These are phyloP conservation scores for Trachemys scripta DNA, from an alignment of 2,113 vertebrate genomes.

Conservation along the genomic window DNA sequence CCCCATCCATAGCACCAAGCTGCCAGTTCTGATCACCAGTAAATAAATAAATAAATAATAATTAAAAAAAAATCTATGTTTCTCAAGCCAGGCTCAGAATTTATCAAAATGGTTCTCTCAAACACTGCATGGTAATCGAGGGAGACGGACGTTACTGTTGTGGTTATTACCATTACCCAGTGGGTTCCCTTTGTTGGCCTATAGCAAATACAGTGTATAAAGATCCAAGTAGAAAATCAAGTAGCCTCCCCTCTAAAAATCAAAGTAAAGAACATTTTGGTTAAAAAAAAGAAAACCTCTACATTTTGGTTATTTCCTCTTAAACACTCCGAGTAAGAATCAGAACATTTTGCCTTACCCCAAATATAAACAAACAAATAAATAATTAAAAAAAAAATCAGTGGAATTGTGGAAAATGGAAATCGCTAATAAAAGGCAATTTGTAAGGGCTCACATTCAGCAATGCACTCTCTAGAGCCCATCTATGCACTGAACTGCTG, in stretches of 20 bases:
- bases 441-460: background rate
- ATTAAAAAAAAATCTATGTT: background rate
- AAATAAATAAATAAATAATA: accelerated
- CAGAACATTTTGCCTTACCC: background rate
- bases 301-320: background rate
- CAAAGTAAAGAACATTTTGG: accelerated
- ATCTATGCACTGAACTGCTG: background rate
- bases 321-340: background rate
- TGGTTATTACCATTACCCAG: background rate
- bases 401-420: background rate
- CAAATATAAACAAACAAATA: background rate
- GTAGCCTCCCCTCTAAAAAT: background rate
- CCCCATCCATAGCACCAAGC: accelerated
- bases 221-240: background rate
- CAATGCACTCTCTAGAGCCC: accelerated
- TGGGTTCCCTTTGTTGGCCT: accelerated
- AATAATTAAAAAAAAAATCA: background rate
- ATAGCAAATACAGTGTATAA: accelerated
- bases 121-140: accelerated
- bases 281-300: background rate
- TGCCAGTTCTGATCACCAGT: accelerated
- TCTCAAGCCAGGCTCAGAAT: accelerated
- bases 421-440: background rate
- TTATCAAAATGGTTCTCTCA: accelerated
- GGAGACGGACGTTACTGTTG: accelerated